Evolutionary conservation across 2,797 vertebrate genomes (phyloP).

Genomic region (Hyperoplus immaculatus): DNA sequence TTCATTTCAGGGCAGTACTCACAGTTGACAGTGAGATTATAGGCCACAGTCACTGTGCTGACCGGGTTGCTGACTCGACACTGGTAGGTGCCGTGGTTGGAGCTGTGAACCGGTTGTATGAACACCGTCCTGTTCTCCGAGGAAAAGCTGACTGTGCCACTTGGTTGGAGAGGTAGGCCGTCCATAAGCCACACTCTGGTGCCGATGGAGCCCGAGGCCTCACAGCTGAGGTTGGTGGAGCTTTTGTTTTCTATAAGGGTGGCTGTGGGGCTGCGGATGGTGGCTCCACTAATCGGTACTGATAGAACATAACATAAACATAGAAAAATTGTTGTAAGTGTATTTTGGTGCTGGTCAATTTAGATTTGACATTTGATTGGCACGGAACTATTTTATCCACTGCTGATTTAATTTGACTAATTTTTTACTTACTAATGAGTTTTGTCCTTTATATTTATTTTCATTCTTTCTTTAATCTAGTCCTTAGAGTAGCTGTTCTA

Average conservation of each 20-base stretch:
- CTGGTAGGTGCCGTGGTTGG: slow-evolving; percentile 65
- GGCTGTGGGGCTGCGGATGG: slow-evolving; percentile 59
- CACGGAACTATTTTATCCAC: background rate
- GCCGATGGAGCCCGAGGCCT: slow-evolving; percentile 68
- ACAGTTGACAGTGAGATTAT: slow-evolving; percentile 79
- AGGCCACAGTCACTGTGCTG: slow-evolving; percentile 56
- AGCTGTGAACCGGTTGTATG: slow-evolving; percentile 66
- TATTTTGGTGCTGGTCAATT: background rate
- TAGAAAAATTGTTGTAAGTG: background rate
- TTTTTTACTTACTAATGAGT: too few relatives aligned
- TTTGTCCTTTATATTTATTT: background rate
- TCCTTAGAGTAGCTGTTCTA: background rate
- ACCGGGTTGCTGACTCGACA: slow-evolving; percentile 80
- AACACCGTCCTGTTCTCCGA: slow-evolving; percentile 56
- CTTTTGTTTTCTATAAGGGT: slow-evolving; percentile 70
- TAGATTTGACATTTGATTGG: background rate
- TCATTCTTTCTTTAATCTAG: background rate
- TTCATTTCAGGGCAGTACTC: slow-evolving; percentile 37
- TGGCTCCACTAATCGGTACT: slow-evolving; percentile 65
- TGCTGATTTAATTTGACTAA: too few relatives aligned
- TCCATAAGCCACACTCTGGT: slow-evolving; percentile 73
- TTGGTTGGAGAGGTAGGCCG: slow-evolving; percentile 43
- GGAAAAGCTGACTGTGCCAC: slow-evolving; percentile 63
- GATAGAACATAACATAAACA: background rate
- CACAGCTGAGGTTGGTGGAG: slow-evolving; percentile 77